These are phyloP conservation scores for Ophraella communa DNA, from an alignment of 2,888 invertebrate species.

Conservation along the genomic window DNA sequence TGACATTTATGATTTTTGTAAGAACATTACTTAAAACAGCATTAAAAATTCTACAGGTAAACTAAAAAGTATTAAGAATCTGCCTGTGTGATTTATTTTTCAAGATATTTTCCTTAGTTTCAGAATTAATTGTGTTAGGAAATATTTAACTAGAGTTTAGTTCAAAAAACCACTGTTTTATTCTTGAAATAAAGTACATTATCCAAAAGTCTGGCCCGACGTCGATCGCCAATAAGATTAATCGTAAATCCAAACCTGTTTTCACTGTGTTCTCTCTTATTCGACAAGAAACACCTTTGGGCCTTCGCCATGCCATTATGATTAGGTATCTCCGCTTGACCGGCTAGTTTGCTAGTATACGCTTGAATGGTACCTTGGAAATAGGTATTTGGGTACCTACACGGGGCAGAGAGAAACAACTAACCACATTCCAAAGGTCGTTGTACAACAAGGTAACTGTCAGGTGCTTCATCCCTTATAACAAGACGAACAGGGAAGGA, in stretches of 20 bases:
- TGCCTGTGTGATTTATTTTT: too few species aligned
- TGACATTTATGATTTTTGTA: too few species aligned
- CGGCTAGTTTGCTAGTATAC: conserved; percentile 12
- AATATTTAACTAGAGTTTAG: too few species aligned
- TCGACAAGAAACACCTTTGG: conserved; percentile 20
- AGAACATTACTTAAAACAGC: too few species aligned
- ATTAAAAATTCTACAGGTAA: too few species aligned
- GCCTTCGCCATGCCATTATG: conserved; percentile 21
- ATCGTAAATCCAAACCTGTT: conserved; percentile 13
- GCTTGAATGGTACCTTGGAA: conserved; percentile 12
- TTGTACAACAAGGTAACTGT: conserved; percentile 46
- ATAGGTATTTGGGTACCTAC: conserved; percentile 20
- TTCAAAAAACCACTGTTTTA: not conserved
- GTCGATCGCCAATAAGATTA: conserved; percentile 5
- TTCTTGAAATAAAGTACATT: not conserved
- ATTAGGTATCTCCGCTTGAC: conserved; percentile 14
- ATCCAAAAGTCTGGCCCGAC: not conserved
- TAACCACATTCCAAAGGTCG: conserved; percentile 51
- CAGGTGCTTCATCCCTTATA: conserved; percentile 46
- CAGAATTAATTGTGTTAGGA: too few species aligned
- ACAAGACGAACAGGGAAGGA: conserved; percentile 28
- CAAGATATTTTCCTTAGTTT: not conserved
- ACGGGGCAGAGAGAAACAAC: conserved; percentile 17
- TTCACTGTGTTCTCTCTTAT: not conserved
- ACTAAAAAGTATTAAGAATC: too few species aligned